Evolutionary conservation across 2,113 vertebrate genomes (phyloP), one percentile per base, ranked within the genome.

Genomic region (Larimichthys crocea): DNA sequence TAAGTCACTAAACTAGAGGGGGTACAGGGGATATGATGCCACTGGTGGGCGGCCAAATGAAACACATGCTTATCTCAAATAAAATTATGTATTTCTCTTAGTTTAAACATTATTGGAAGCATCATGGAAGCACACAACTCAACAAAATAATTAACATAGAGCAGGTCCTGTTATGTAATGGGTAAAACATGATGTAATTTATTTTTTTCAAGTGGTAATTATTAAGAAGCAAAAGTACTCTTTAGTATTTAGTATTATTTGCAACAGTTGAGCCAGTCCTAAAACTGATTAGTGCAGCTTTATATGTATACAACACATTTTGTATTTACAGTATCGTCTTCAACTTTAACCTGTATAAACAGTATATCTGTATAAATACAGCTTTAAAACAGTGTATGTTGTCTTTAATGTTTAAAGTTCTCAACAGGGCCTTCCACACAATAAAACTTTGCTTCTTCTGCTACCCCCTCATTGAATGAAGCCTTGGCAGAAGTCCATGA

Each of bases 401-500:
- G 22, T 50, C 49, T 73, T 74, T 87, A 70, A 77, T 87, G 77
- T 88, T 76, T 85, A 61, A 76, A 76, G 71, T 69, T 74, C 15
- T 79, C 74, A 73, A 82, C 24, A 19, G 63, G 73, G 52, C 70
- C 60, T 60, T 80, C 70, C 53, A 29, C 26, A 26, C 44, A 46
- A 19, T 26, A 24, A 74, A 70, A 61, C 57, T 74, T 24, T 59
- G 49, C 46, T 71, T 85, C 31, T 62, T 62, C 42, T 52, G 63
- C 74, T 64, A 40, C 49, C 59, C 77, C 46, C 19, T 52, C 8
- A 24, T 78, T 89, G 74, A 82, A 74, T 84, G 76, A 81, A 82
- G 79, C 56, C 55, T 63, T 72, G 76, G 88, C 80, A 72, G 60
- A 76, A 3, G 53, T 85, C 85, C 85, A 88, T 64, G 14, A 88